phyloP scores from a whole-genome alignment of 2,888 invertebrate species.

The Loripinus fragilis region DNA sequence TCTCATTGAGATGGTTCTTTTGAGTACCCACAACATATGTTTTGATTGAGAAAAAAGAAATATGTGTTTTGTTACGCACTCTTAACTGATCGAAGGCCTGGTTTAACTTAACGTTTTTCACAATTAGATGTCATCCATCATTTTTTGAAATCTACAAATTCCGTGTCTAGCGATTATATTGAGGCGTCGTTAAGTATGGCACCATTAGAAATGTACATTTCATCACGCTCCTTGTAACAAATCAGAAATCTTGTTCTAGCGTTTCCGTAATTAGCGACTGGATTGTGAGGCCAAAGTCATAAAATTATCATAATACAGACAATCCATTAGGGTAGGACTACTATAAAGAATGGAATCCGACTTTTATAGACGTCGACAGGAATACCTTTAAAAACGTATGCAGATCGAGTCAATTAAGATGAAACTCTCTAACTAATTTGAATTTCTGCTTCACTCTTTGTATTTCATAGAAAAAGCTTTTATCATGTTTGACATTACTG shows the following conservation, averaged over 20 bases:
- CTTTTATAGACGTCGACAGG: conserved; percentile 11
- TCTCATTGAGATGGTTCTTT: too few species aligned
- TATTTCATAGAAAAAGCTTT: conserved; percentile 1
- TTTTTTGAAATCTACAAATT: conserved; percentile 9
- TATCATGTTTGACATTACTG: background rate
- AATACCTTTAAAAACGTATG: conserved; percentile 14
- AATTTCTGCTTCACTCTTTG: background rate
- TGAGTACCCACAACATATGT: too few species aligned
- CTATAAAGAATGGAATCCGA: conserved; percentile 5
- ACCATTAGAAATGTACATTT: background rate
- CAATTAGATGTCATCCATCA: conserved; percentile 16
- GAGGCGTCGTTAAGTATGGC: background rate
- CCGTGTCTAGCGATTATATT: conserved; percentile 18
- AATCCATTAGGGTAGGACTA: background rate
- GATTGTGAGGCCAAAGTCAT: background rate
- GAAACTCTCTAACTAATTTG: background rate
- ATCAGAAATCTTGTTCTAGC: conserved; percentile 4
- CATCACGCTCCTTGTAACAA: conserved; percentile 3
- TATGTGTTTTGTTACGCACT: too few species aligned
- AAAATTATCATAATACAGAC: conserved; percentile 21
- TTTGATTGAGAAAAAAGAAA: too few species aligned
- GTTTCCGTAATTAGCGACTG: conserved; percentile 19
- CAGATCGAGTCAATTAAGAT: conserved; percentile 13
- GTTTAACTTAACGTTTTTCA: conserved; percentile 17
- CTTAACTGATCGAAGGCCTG: too few species aligned